Base-by-base conservation (phyloP, 2,888 invertebrate genomes). In the Agrypnus murinus region DNA sequence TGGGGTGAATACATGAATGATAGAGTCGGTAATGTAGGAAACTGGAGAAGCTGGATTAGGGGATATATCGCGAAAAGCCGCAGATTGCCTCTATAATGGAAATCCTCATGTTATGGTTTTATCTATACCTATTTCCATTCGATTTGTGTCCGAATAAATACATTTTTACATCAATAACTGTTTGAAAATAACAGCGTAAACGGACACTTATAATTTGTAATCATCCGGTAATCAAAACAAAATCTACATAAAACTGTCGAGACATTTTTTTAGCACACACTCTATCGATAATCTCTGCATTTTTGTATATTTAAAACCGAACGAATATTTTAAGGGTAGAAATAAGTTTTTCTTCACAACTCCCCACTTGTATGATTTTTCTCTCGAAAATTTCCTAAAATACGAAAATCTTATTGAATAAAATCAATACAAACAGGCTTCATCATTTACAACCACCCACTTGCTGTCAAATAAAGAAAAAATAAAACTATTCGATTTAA, bases 1-100 rank as follows among this genome's bases (percentile, higher is more conserved):
- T 77, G 78, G 82, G 80, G 81, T 82, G 83, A 81, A 83, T 83
- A 83, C 79, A 83, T 83, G 82, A 83, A 83, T 82, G 81, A 83
- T 81, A 81, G 80, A 82, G 79, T 80, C 79, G 77, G 80, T 81
- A 81, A 82, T 79, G 80, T 77, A 77, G 77, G 76, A 77, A 77
- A 78, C 79, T 78, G 78, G 75, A 77, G 77, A 73, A 75, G 77
- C 66, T 69, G 81, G 82, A 83, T 83, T 83, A 82, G 73, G 70
- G 73, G 74, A 71, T 77, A 74, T 75, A 75, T 79, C 77, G 71
- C 74, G 77, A 74, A 76, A 75, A 77, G 74, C 75, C 77, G 73
- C 69, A 71, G 40, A 64, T 69, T 69, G 69, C 65, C 68, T 71
- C 64, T 55, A 62, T 70, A 70, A 69, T 69, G 69, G 69, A 69